Conservation (phyloP, 1,140 invertebrate species). For the Helicoverpa zea region DNA sequence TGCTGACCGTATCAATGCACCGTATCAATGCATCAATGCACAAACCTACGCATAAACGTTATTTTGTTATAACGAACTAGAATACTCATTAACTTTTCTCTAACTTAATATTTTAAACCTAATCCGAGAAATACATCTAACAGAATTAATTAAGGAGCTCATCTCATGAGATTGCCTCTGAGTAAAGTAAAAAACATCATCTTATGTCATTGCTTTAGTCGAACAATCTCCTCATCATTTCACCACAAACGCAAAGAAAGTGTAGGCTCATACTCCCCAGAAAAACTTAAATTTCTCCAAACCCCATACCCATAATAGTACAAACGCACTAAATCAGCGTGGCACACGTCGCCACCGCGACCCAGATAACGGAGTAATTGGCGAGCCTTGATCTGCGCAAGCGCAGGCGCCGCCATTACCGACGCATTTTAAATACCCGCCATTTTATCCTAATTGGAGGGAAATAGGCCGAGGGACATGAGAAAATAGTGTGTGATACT, state of each 20-base stretch:
- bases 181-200: no score
- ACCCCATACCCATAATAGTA: not conserved
- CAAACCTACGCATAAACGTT: no score
- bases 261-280: not conserved
- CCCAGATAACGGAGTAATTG: conserved; percentile 54
- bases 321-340: conserved; percentile 25
- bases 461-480: conserved; percentile 28
- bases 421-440: conserved; percentile 51
- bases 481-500: conserved; percentile 36
- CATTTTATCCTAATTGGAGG: conserved; percentile 51
- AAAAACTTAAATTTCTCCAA: not conserved
- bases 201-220: no score
- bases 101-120: no score
- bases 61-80: no score
- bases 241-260: not conserved
- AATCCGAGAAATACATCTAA: no score
- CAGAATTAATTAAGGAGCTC: no score
- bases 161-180: no score
- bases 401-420: conserved; percentile 52
- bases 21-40: no score
- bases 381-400: conserved; percentile 51
- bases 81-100: no score
- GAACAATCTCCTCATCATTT: no score
- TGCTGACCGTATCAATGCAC: not conserved
- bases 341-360: conserved; percentile 41